A percentile compares a stretch with the other conserved stretches of the same genome.
Conservation (phyloP, 2,797 vertebrate genomes). For the Peromyscus eremicus region DNA sequence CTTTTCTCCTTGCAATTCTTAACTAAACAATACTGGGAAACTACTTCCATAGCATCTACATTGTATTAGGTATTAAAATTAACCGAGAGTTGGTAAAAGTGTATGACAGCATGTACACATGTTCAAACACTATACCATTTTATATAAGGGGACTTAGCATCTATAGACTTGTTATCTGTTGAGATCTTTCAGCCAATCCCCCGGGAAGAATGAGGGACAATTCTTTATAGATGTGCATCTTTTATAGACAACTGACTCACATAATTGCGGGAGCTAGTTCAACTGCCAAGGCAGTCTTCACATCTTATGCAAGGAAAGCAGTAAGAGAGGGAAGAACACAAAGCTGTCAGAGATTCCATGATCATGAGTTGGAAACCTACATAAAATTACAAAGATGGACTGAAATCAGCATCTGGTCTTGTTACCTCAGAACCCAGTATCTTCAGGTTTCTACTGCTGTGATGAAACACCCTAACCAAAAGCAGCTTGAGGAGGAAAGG, state of each 20-base stretch:
- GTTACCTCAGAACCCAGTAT: neutral
- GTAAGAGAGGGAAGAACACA: neutral
- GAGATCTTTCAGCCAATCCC: neutral
- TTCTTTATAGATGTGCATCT: neutral
- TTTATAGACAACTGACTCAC: neutral
- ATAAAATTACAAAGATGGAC: constrained; percentile 13
- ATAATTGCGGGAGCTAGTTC: neutral
- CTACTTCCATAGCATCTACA: neutral
- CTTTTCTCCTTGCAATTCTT: neutral
- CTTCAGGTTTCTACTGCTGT: neutral
- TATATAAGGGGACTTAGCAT: neutral
- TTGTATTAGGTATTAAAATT: neutral
- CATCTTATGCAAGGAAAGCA: neutral
- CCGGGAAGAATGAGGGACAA: neutral
- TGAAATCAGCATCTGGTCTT: constrained; percentile 8
- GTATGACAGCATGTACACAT: neutral
- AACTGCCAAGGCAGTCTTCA: neutral
- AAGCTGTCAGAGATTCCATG: neutral
- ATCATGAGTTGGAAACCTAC: constrained; percentile 28
- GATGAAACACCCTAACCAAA: neutral
- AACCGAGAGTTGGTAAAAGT: neutral
- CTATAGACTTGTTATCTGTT: neutral
- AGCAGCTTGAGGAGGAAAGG: neutral
- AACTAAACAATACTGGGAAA: neutral
- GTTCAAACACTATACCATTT: neutral